Conservation (phyloP, 92 coral and sea anemone genomes). For the Zoanthus sansibaricus region DNA sequence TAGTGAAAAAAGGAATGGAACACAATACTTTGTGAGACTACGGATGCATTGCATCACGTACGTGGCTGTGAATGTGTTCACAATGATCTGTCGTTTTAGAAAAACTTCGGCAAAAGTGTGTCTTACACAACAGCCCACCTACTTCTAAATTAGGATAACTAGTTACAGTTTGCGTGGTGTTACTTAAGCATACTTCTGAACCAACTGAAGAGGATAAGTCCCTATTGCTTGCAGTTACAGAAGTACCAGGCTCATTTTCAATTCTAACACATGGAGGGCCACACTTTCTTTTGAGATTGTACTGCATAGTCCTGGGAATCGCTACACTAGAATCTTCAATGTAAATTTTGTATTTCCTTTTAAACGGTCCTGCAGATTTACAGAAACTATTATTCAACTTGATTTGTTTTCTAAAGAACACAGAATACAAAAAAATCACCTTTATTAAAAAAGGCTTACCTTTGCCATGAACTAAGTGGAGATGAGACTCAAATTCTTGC, state of each 20-base stretch:
- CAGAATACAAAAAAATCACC: not conserved
- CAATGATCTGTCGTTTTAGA: not conserved
- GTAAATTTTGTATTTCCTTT: conserved; percentile 48
- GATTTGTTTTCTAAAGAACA: not conserved
- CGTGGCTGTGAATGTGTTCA: conserved; percentile 26
- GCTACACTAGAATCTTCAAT: conserved; percentile 17
- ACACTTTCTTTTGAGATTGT: not conserved
- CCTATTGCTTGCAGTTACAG: not conserved
- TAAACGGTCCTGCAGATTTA: conserved; percentile 43
- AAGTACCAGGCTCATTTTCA: not conserved
- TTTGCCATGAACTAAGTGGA: conserved; percentile 42
- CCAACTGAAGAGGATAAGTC: not conserved
- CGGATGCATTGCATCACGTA: conserved; percentile 52
- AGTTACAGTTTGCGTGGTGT: not conserved
- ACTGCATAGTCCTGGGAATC: conserved; percentile 41
- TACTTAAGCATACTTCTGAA: not conserved
- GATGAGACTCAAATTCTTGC: conserved; percentile 49
- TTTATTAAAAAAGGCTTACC: not conserved
- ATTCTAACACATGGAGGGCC: not conserved
- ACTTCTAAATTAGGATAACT: not conserved
- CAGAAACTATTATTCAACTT: conserved; percentile 7
- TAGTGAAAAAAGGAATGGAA: conserved; percentile 37
- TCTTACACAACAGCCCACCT: not conserved
- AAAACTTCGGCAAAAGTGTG: not conserved
- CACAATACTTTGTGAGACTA: conserved; percentile 43